A percentile compares a stretch with the other conserved stretches of the same genome.
Evolutionary conservation across 2,113 vertebrate genomes (phyloP).

Genomic region (Pseudorasbora parva): DNA sequence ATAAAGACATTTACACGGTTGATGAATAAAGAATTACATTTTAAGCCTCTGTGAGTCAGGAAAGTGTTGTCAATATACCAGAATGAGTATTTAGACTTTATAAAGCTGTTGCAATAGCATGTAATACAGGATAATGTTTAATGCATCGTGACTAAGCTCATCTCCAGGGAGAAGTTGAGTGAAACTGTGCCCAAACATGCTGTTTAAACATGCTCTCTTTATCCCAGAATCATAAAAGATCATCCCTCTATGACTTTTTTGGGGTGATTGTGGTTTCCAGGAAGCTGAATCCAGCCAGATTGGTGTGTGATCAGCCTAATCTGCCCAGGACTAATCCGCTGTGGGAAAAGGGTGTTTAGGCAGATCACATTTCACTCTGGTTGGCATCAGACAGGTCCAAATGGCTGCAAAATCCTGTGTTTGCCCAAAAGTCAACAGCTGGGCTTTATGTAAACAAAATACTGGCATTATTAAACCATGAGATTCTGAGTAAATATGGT

Average conservation of each 20-base stretch:
- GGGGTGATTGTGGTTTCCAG: constrained; percentile 30
- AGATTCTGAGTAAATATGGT: neutral
- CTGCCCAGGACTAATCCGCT: neutral
- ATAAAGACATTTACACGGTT: neutral
- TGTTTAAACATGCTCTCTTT: constrained; percentile 35
- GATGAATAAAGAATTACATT: neutral
- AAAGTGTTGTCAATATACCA: constrained; percentile 2
- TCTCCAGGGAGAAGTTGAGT: neutral
- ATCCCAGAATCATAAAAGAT: constrained; percentile 39
- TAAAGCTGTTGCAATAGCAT: constrained; percentile 5
- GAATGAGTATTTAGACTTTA: neutral
- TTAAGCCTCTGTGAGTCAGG: neutral
- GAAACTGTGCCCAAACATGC: constrained; percentile 31
- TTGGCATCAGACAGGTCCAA: constrained; percentile 4
- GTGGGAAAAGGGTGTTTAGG: constrained; percentile 29
- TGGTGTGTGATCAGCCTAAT: constrained; percentile 42
- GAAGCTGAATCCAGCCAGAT: constrained; percentile 44
- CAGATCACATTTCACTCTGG: constrained; percentile 51
- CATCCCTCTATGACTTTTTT: neutral
- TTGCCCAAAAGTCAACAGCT: constrained; percentile 13
- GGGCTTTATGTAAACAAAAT: constrained; percentile 1
- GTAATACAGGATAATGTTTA: constrained; percentile 2
- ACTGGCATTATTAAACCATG: neutral
- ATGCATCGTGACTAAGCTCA: neutral
- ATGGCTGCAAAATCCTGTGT: constrained; percentile 35